These are phyloP conservation scores for Leptobrachium ailaonicum DNA, from an alignment of 2,113 vertebrate species.

Conservation along the genomic window DNA sequence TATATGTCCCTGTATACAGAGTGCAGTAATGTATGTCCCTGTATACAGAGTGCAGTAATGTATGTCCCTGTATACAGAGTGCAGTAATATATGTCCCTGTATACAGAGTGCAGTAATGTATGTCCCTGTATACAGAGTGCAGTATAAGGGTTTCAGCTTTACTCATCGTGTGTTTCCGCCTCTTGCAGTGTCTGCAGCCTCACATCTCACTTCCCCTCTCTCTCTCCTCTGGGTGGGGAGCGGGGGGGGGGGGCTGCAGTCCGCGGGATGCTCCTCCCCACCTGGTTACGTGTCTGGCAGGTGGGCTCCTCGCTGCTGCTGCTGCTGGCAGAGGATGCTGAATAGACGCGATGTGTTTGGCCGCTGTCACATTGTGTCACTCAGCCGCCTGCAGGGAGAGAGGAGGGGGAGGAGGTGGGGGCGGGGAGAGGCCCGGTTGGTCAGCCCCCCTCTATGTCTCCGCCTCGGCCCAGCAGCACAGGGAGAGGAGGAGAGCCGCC, in stretches of 20 bases:
- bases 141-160: too few relatives aligned
- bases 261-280: conserved; percentile 28
- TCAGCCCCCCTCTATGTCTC: not conserved
- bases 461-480: not conserved
- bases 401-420: not conserved
- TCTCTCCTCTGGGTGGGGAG: conserved; percentile 5
- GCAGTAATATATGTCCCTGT: too few relatives aligned
- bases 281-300: conserved; percentile 48
- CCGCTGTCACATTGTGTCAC: conserved; percentile 47
- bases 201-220: conserved; percentile 25
- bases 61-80: too few relatives aligned
- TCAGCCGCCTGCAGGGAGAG: conserved; percentile 20
- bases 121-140: too few relatives aligned
- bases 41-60: not conserved
- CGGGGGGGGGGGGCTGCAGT: conserved; percentile 7
- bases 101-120: too few relatives aligned
- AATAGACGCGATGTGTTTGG: conserved; percentile 39
- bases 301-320: conserved; percentile 17
- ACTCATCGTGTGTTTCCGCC: conserved; percentile 19
- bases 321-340: conserved; percentile 43
- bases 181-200: conserved; percentile 28
- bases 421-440: not conserved
- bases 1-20: too few relatives aligned
- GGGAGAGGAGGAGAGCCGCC: not conserved
- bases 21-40: too few relatives aligned